These are phyloP conservation scores for Apodemia hepburni DNA, from an alignment of 2,888 invertebrate species.

Conservation along the genomic window DNA sequence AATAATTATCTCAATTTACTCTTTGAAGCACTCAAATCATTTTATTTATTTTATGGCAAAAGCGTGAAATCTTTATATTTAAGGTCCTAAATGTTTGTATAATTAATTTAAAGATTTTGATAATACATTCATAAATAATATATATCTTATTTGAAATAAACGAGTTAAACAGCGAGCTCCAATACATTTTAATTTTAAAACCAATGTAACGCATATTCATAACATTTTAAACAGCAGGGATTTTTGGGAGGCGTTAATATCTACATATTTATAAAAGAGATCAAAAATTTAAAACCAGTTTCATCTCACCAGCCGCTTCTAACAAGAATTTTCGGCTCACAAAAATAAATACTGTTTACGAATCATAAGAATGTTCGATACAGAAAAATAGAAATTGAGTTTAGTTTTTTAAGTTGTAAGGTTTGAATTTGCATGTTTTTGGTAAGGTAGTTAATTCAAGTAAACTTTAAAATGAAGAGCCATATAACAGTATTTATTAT, in stretches of 20 bases:
- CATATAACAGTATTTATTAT: constrained; percentile 72
- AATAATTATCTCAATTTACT: not conserved
- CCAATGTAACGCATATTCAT: constrained; percentile 7
- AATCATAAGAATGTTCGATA: constrained; percentile 66
- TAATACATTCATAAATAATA: not conserved
- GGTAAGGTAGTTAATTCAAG: constrained; percentile 50
- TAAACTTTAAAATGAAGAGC: constrained; percentile 56
- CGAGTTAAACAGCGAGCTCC: not conserved
- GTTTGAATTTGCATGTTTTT: constrained; percentile 47
- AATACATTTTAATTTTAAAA: constrained; percentile 11
- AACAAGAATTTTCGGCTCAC: constrained; percentile 74
- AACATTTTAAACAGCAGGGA: constrained; percentile 45
- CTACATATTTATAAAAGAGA: constrained; percentile 66
- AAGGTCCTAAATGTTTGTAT: not conserved
- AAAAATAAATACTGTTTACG: constrained; percentile 76
- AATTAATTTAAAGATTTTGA: not conserved
- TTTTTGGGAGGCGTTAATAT: constrained; percentile 67
- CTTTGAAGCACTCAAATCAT: not conserved
- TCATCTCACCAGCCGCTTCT: constrained; percentile 62
- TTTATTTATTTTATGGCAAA: not conserved
- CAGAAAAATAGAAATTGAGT: constrained; percentile 49
- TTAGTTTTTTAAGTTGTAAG: constrained; percentile 50
- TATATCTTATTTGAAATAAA: constrained; percentile 3
- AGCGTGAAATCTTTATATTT: not conserved
- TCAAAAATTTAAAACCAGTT: constrained; percentile 68